Conservation (phyloP, 1,140 invertebrate genomes). For the Drosophila erecta region DNA sequence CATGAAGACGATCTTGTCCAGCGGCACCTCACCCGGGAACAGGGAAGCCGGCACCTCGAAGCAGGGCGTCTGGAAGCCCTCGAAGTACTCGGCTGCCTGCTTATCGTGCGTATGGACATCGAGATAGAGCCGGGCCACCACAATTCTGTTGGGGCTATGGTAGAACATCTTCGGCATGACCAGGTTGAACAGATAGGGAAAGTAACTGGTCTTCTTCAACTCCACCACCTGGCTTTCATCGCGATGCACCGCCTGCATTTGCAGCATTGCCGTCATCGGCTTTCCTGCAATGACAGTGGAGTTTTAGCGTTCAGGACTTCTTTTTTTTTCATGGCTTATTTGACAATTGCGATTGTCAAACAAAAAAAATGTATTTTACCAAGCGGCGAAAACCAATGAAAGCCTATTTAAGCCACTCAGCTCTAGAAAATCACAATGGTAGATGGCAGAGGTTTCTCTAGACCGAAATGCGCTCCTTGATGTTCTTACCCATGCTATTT, state of each 20-base stretch:
- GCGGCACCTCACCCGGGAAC: slow-evolving; percentile 22
- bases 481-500: not conserved
- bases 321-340: not conserved
- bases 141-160: not conserved
- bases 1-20: slow-evolving; percentile 30
- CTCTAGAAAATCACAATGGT: too few relatives aligned
- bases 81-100: not conserved
- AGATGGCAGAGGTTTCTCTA: too few relatives aligned
- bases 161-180: not conserved
- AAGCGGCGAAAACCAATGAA: too few relatives aligned
- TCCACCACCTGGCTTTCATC: not conserved
- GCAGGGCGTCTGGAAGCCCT: not conserved
- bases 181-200: not conserved
- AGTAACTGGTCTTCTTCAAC: not conserved
- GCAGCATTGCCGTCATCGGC: not conserved
- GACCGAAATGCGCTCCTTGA: too few relatives aligned
- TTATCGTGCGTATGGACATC: not conserved
- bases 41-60: not conserved
- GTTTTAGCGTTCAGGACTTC: too few relatives aligned
- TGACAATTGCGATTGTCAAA: not conserved
- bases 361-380: too few relatives aligned
- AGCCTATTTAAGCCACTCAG: too few relatives aligned
- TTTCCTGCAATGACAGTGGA: not conserved
- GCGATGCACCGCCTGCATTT: not conserved
- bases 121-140: not conserved